A percentile compares a stretch with the other conserved stretches of the same genome.
Evolutionary conservation across 2,888 invertebrate genomes (phyloP).

Genomic region (Herminia tarsipennalis): DNA sequence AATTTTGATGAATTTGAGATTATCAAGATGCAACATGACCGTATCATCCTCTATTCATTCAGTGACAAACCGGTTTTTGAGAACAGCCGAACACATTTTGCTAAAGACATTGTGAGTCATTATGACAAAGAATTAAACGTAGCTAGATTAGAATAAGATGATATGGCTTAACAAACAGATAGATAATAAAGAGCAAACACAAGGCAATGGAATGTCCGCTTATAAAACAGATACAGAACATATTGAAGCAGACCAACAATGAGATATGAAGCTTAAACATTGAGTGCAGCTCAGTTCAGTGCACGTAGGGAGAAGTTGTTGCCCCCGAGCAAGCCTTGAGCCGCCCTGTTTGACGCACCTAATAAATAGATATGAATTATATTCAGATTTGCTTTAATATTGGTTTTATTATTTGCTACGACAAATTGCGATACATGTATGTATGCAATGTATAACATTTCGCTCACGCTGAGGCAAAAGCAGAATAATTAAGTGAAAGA

Average conservation of each 20-base stretch:
- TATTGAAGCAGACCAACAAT: constrained; percentile 34
- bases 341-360: constrained; percentile 51
- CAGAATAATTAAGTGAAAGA: too few relatives aligned
- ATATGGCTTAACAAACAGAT: too few relatives aligned
- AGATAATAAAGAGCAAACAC: too few relatives aligned
- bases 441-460: not conserved
- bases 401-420: constrained; percentile 1
- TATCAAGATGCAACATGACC: too few relatives aligned
- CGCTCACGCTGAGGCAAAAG: too few relatives aligned
- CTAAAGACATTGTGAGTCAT: too few relatives aligned
- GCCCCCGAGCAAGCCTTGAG: constrained; percentile 68
- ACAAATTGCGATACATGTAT: not conserved
- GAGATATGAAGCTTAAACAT: constrained; percentile 56
- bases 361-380: constrained; percentile 42
- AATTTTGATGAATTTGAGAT: constrained; percentile 33
- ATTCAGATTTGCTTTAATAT: constrained; percentile 21
- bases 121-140: too few relatives aligned
- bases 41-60: too few relatives aligned
- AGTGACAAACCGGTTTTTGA: too few relatives aligned
- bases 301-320: constrained; percentile 74
- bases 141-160: too few relatives aligned
- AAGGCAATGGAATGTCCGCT: constrained; percentile 1
- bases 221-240: constrained; percentile 11
- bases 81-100: too few relatives aligned
- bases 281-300: constrained; percentile 67